A percentile compares a stretch with the other conserved stretches of the same genome.
These are phyloP conservation scores for Sebastes trivittatus DNA, from an alignment of 2,797 vertebrate genomes.

Conservation along the genomic window DNA sequence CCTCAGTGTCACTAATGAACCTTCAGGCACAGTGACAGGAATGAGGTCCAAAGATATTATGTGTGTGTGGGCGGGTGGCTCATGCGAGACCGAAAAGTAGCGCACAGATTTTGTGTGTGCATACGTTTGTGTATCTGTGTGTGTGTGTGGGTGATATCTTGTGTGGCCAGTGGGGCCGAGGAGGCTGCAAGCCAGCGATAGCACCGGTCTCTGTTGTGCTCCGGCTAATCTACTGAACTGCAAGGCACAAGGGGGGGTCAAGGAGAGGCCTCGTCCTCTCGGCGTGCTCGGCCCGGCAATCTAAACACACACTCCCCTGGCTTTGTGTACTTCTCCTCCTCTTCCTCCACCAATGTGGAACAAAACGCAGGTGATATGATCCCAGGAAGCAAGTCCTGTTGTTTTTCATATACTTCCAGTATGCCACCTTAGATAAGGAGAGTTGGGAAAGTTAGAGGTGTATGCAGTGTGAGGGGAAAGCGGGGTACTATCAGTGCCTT, in stretches of 20 bases:
- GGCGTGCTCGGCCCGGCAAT: slow-evolving; percentile 38
- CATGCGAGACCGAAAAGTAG: slow-evolving; percentile 9
- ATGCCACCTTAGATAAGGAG: slow-evolving; percentile 11
- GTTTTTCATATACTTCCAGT: slow-evolving; percentile 7
- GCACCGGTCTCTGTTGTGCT: slow-evolving; percentile 66
- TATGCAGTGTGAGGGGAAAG: neutral
- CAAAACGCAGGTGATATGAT: slow-evolving; percentile 52
- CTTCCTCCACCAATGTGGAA: slow-evolving; percentile 33
- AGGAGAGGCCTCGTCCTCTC: slow-evolving; percentile 73
- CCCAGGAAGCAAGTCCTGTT: slow-evolving; percentile 25
- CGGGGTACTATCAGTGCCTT: neutral
- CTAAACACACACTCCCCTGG: slow-evolving; percentile 38
- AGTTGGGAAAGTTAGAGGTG: slow-evolving; percentile 14
- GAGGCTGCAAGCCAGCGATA: slow-evolving; percentile 71
- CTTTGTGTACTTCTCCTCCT: slow-evolving; percentile 30
- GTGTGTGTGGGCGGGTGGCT: slow-evolving; percentile 8
- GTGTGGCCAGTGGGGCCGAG: slow-evolving; percentile 65
- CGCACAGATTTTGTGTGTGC: slow-evolving; percentile 10
- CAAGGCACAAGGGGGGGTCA: slow-evolving; percentile 68
- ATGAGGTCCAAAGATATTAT: slow-evolving; percentile 34
- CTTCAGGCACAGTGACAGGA: slow-evolving; percentile 60
- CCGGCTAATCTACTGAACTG: slow-evolving; percentile 76
- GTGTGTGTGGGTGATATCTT: slow-evolving; percentile 46
- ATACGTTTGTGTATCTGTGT: neutral
- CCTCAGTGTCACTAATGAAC: slow-evolving; percentile 77